Evolutionary conservation across 2,888 invertebrate genomes (phyloP), one percentile per base, ranked within the genome.

Genomic region (Lithophane leautieri): DNA sequence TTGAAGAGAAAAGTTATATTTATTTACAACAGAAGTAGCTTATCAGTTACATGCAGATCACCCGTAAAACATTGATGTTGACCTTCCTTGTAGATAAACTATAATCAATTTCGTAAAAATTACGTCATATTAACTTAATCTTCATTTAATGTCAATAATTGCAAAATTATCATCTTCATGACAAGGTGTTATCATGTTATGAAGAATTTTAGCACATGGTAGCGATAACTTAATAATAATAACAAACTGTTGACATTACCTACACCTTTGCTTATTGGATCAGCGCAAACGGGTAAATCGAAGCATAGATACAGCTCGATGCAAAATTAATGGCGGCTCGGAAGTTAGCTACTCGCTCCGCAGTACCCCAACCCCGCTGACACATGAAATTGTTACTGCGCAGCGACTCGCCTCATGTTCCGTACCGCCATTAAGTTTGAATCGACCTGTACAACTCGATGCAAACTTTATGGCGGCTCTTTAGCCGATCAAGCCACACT

Each of bases 101-200:
- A 11, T 68, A 81, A 82, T 77, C 68, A 73, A 78, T 78, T 72
- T 81, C 22, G 62, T 61, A 40, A 60, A 71, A 81, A 69, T 71
- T 63, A 70, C 75, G 63, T 71, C 70, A 78, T 65, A 52, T 58
- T 61, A 50, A 44, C n/a, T 34, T 65, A 63, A 79, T 75, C 54
- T 54, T 60, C 40, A 47, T 65, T 67, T 66, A 40, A 78, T 61
- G 60, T 76, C 54, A 82, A 77, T 71, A 68, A 73, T 76, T 76
- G 66, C 78, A 62, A 52, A 76, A 74, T 76, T 81, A 86, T 85
- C 61, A 42, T 67, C 60, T 2, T 44, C 14, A 73, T 76, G 86
- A 86, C 86, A 85, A 54, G 12, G 44, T 61, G 88, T 76, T 88
- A 86, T 87, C 86, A 16, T 58, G 62, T 72, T 72, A 77, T 75